Conservation (phyloP, 2,113 vertebrate genomes). For the Alethe castanea region DNA sequence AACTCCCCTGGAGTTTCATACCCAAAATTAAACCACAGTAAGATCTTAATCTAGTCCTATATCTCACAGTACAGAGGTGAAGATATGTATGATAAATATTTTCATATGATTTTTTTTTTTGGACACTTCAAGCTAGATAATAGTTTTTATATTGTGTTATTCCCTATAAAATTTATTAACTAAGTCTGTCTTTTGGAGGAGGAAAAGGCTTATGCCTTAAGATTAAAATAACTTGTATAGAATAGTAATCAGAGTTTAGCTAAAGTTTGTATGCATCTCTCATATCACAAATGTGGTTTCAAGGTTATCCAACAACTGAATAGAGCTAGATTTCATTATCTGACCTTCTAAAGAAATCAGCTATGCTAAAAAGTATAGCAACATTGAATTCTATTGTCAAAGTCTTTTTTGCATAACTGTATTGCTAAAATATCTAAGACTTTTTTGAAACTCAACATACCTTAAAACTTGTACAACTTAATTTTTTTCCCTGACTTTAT, state of each 20-base stretch:
- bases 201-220: neutral
- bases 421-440: neutral
- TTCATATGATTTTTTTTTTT: neutral
- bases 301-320: constrained; percentile 24
- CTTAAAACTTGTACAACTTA: neutral
- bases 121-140: neutral
- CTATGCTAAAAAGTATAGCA: neutral
- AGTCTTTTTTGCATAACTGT: neutral
- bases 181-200: neutral
- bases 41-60: neutral
- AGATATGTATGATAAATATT: neutral
- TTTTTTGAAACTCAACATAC: constrained; percentile 9
- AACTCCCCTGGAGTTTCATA: neutral
- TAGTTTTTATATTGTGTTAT: neutral
- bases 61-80: neutral
- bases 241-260: constrained; percentile 21
- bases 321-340: neutral
- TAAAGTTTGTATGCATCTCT: neutral
- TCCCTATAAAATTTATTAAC: neutral
- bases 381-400: neutral
- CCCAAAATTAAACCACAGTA: neutral
- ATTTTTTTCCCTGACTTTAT: neutral
- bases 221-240: neutral
- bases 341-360: constrained; percentile 16
- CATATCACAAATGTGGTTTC: constrained; percentile 8